These are phyloP conservation scores for Manduca sexta DNA, from an alignment of 1,140 invertebrate species.

Conservation along the genomic window DNA sequence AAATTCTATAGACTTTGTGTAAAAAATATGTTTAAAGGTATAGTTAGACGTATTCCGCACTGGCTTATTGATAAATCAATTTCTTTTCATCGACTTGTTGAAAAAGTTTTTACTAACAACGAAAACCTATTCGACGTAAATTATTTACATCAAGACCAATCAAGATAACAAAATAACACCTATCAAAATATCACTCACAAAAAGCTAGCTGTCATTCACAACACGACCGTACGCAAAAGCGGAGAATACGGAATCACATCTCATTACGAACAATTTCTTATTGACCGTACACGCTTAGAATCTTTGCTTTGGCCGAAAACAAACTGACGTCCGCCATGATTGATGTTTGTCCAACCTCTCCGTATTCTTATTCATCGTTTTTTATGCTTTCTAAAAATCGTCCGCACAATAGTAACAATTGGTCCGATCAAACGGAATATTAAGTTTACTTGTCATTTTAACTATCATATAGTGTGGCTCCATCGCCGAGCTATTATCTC, in stretches of 20 bases:
- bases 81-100: no score
- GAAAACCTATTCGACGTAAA: conserved; percentile 8
- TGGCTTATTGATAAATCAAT: no score
- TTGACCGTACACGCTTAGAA: conserved; percentile 40
- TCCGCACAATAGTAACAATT: conserved; percentile 69
- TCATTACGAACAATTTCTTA: conserved; percentile 39
- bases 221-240: conserved; percentile 13
- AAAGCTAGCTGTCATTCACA: conserved; percentile 18
- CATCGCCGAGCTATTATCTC: conserved; percentile 22
- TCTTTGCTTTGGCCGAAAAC: conserved; percentile 36
- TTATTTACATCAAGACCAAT: conserved; percentile 16
- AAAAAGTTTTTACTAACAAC: not conserved
- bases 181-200: conserved; percentile 16
- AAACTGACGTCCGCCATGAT: conserved; percentile 42
- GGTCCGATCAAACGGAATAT: conserved; percentile 70
- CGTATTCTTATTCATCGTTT: conserved; percentile 33
- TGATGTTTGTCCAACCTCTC: conserved; percentile 49
- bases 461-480: conserved; percentile 43
- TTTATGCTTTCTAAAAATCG: conserved; percentile 59
- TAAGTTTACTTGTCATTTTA: conserved; percentile 71
- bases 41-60: no score
- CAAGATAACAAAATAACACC: conserved; percentile 23
- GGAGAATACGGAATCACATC: conserved; percentile 13
- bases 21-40: no score
- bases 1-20: no score